Percentiles rank a stretch among this genome's conserved stretches.
Conservation (phyloP, 2,797 vertebrate species). For the Diplodus sargus region DNA sequence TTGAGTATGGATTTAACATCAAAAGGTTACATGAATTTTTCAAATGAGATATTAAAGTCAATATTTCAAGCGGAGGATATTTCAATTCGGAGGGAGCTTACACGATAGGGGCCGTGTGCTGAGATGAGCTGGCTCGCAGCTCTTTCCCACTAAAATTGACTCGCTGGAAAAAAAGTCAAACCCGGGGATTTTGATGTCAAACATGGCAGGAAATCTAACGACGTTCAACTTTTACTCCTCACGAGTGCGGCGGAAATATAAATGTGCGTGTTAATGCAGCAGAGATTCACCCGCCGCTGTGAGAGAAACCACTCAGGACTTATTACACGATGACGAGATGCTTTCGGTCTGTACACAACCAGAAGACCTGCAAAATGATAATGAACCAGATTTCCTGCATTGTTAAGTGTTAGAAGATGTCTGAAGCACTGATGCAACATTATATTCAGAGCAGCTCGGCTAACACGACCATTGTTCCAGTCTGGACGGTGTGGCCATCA, state of each 20-base stretch:
- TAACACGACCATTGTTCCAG: background rate
- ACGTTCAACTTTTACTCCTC: background rate
- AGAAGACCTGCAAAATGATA: background rate
- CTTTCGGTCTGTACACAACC: background rate
- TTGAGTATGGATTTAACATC: slow-evolving; percentile 99
- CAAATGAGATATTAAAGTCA: slow-evolving; percentile 99
- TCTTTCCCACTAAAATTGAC: slow-evolving; percentile 89
- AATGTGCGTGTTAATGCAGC: slow-evolving; percentile 11
- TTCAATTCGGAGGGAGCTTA: slow-evolving; percentile 93
- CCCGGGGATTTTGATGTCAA: slow-evolving; percentile 74
- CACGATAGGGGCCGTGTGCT: slow-evolving; percentile 90
- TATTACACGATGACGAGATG: background rate
- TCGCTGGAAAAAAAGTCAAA: slow-evolving; percentile 85
- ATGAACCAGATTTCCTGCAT: background rate
- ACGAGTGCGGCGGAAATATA: background rate
- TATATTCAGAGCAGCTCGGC: background rate
- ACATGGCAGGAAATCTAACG: slow-evolving; percentile 38
- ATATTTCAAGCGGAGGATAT: slow-evolving; percentile 99
- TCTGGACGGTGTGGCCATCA: too few relatives aligned
- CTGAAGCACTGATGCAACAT: background rate
- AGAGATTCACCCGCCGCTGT: too few relatives aligned
- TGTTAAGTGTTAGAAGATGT: too few relatives aligned
- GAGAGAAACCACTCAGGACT: background rate
- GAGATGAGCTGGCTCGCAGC: slow-evolving; percentile 88
- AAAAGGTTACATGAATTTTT: slow-evolving; percentile 99